Conservation (phyloP, 1,140 invertebrate genomes). For the Lepidostoma basale region DNA sequence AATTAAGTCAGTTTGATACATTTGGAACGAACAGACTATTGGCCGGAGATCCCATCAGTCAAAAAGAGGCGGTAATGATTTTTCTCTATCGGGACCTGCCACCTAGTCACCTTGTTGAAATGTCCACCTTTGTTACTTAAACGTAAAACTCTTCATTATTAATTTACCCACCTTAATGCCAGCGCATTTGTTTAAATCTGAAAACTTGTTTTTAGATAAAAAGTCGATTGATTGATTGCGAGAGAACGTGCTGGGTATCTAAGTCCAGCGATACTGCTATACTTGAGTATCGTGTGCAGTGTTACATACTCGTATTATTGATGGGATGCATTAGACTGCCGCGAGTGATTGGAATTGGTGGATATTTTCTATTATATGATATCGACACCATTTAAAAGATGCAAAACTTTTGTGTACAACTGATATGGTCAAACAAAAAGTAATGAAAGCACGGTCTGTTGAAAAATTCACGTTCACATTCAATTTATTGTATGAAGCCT, state of each 20-base stretch:
- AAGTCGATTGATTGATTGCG: constrained; percentile 12
- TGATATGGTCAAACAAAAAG: no score
- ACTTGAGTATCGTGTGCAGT: no score
- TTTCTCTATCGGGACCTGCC: constrained; percentile 19
- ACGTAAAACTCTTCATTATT: constrained; percentile 16
- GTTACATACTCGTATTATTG: no score
- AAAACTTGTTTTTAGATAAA: constrained; percentile 5
- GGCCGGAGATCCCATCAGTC: neutral
- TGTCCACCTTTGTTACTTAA: neutral
- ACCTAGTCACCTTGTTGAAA: constrained; percentile 3
- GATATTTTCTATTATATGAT: no score
- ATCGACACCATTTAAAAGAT: no score
- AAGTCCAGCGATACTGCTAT: neutral
- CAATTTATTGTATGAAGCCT: no score
- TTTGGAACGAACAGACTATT: neutral
- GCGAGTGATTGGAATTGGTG: no score
- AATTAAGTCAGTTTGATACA: no score
- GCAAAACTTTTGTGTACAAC: no score
- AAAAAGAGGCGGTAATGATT: constrained; percentile 2
- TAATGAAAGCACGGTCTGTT: no score
- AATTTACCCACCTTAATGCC: constrained; percentile 21
- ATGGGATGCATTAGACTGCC: neutral
- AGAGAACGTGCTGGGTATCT: neutral
- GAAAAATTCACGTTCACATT: no score
- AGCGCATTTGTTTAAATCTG: constrained; percentile 13